These are phyloP conservation scores for Chironomus riparius DNA, from an alignment of 2,888 invertebrate species.

Conservation along the genomic window DNA sequence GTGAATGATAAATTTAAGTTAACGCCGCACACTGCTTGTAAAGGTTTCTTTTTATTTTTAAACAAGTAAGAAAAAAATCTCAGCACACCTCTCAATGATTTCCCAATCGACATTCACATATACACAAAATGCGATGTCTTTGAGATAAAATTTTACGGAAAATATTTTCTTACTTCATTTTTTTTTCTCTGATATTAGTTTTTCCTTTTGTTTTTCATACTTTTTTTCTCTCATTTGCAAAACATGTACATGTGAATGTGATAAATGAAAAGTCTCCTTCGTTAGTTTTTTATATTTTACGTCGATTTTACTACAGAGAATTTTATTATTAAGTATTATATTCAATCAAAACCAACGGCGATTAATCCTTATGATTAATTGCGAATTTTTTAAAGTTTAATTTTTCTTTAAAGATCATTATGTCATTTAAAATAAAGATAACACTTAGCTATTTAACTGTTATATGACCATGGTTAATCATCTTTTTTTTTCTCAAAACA, in stretches of 20 bases:
- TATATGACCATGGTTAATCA: no score
- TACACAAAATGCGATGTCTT: neutral
- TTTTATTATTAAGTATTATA: no score
- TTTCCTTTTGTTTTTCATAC: neutral
- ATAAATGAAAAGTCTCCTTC: neutral
- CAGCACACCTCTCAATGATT: neutral
- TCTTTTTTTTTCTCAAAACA: no score
- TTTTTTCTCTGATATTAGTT: neutral
- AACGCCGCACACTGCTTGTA: conserved; percentile 14
- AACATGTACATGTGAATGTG: neutral
- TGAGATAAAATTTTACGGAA: neutral
- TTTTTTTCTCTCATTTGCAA: neutral
- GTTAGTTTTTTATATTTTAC: neutral
- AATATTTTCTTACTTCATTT: neutral
- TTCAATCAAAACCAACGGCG: no score
- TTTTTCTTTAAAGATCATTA: no score
- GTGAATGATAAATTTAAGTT: conserved; percentile 7
- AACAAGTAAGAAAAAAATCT: neutral
- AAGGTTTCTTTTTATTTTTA: neutral
- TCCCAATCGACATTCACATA: conserved; percentile 5
- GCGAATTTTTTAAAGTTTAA: no score
- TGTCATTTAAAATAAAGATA: no score
- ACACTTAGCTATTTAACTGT: no score
- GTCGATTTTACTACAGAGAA: no score
- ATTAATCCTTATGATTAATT: no score